Evolutionary conservation across 2,888 invertebrate genomes (phyloP), one percentile per base, ranked within the genome.

Genomic region (Brachyptera putata): DNA sequence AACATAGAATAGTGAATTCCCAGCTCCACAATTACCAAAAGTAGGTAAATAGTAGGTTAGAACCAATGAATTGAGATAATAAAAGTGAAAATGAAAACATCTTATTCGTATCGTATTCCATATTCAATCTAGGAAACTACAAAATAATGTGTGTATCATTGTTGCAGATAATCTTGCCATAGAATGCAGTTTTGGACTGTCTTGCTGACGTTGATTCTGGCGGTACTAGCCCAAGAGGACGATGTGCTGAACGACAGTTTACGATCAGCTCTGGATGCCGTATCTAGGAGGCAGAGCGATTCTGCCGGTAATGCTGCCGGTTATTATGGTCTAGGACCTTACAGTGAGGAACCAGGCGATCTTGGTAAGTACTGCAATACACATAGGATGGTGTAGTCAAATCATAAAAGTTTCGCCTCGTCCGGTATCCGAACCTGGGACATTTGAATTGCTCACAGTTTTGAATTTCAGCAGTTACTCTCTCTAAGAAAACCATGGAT

Each of bases 251-350:
- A 64, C 5, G 77, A 79, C 5, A 80, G 80, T 1, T 72, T 81
- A 60, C 75, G 79, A 1, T 77, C 78, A 0, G 81, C 80, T 0
- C 71, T 81, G 1, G 79, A 80, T 63, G 80, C 80, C 1, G 70
- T 81, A 63, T 78, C 79, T 66, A 74, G 80, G 9, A 74, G 80
- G 13, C 80, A 80, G 66, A 74, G 80, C 1, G 76, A 70, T 49
- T 67, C 70, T 7, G 61, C 58, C 14, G 21, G 25, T 1, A 13
- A 37, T 2, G 46, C 39, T 7, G 16, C 56, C n/a, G 34, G 24
- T 25, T 58, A 50, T 53, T 57, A 43, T 37, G 25, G 39, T 39
- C 56, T 60, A 7, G 11, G 26, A n/a, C 43, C 26, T 25, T 57
- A 60, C 37, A 60, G 60, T n/a, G 34, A 21, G 25, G 21, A 18